Base-by-base conservation (phyloP, 2,797 vertebrate species). In the Odontamblyopus rebecca region DNA sequence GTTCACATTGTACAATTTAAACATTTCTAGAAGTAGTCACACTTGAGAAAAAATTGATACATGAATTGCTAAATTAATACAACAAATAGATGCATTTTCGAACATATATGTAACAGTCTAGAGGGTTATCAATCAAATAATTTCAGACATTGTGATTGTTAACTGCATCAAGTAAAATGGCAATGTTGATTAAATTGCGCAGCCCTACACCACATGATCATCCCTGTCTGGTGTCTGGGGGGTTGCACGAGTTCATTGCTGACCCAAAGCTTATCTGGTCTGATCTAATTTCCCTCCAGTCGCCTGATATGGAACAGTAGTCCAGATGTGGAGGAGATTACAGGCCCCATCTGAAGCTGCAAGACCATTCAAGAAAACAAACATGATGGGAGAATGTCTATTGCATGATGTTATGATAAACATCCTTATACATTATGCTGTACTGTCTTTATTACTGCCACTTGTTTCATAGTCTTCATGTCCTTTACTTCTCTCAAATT, bases 261-360 rank as follows among this genome's bases (percentile, higher is more conserved):
- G 7, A 71, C 66, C 32, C 29, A 4, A 32, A 84, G 80, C 84
- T 89, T 75, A 86, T 84, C 82, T 83, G 61, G 74, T 87, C 78
- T 89, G 88, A 87, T 88, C 85, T 80, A 75, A 88, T 89, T 82
- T 82, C 72, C 81, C 71, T 74, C 65, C 80, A 75, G 79, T 76
- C 69, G 83, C 35, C 77, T 83, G 85, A 89, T 89, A 77, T 87
- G 83, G 75, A 88, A 75, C 84, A 89, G 82, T 79, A 61, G 83
- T 69, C 83, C 89, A 93, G 86, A 90, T 91, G 90, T 88, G 76
- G 64, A 30, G 63, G 76, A 73, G 90, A 91, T 91, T 89, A 89
- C 66, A 74, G 71, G 73, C 81, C 61, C 78, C 69, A 61, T 71
- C 59, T 68, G 23, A 48, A 19, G 29, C 60, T 27, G 61, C 0